Conservation (phyloP, 1,140 invertebrate genomes). For the Drosophila mayri region DNA sequence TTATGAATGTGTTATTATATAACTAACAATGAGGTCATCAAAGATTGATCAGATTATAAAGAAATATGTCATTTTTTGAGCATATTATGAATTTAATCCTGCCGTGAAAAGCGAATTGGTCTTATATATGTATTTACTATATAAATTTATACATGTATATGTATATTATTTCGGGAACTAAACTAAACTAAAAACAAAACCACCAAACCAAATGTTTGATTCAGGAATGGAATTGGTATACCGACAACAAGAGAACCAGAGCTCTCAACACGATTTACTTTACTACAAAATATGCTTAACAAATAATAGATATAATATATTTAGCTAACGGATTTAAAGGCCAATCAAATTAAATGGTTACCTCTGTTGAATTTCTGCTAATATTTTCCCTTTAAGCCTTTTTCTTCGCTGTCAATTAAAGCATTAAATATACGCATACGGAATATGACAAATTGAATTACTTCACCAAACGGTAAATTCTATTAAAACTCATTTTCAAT, state of each 20-base stretch:
- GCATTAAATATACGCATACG: constrained; percentile 1
- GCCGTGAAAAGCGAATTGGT: constrained; percentile 78
- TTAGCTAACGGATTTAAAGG: constrained; percentile 10
- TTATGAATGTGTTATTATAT: constrained; percentile 68
- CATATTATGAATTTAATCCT: constrained; percentile 80
- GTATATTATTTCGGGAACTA: constrained; percentile 60
- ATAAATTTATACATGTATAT: constrained; percentile 45
- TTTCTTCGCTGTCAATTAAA: constrained; percentile 46
- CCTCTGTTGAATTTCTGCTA: not conserved
- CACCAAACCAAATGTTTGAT: constrained; percentile 67
- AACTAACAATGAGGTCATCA: constrained; percentile 30
- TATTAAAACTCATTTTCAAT: constrained; percentile 23
- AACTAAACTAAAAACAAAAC: constrained; percentile 72
- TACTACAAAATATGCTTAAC: constrained; percentile 47
- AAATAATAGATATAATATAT: constrained; percentile 32
- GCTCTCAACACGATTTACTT: constrained; percentile 72
- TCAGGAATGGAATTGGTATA: constrained; percentile 70
- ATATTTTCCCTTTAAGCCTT: not conserved
- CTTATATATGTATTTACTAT: constrained; percentile 63
- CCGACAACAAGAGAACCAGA: constrained; percentile 40
- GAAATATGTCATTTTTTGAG: constrained; percentile 70
- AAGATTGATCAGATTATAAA: constrained; percentile 42
- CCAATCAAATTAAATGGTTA: constrained; percentile 2
- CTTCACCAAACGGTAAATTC: constrained; percentile 21
- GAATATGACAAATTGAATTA: constrained; percentile 29